Evolutionary conservation across 2,113 vertebrate species (phyloP).

Genomic region (Eurypyga helias): DNA sequence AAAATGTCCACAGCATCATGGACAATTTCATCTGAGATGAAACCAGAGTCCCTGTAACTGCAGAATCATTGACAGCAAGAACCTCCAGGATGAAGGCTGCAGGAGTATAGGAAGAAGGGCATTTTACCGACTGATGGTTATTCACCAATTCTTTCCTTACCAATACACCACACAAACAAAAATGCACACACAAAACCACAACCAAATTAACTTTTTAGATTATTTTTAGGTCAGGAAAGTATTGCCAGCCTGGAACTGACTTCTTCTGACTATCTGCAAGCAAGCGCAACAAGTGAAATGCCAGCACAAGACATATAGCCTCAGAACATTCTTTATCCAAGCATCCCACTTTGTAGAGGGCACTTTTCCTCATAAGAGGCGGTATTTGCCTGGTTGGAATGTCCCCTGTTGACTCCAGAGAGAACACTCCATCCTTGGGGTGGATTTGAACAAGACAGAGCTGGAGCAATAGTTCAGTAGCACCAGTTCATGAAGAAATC

Average conservation of each 20-base stretch:
- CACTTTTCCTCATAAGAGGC: background rate
- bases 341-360: rapidly evolving
- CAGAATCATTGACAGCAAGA: background rate
- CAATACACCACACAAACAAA: background rate
- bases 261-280: background rate
- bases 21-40: background rate
- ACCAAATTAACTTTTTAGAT: background rate
- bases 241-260: background rate
- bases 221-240: background rate
- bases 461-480: background rate
- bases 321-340: background rate
- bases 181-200: background rate
- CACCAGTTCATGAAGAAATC: background rate
- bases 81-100: background rate
- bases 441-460: background rate
- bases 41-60: background rate
- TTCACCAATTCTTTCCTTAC: background rate
- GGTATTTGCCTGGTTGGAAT: background rate
- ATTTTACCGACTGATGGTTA: background rate
- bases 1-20: too few species aligned
- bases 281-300: background rate
- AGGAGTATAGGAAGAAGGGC: background rate
- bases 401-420: background rate
- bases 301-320: background rate
- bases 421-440: background rate